Conservation (phyloP, 2,888 invertebrate species). For the Netelia melanura region DNA sequence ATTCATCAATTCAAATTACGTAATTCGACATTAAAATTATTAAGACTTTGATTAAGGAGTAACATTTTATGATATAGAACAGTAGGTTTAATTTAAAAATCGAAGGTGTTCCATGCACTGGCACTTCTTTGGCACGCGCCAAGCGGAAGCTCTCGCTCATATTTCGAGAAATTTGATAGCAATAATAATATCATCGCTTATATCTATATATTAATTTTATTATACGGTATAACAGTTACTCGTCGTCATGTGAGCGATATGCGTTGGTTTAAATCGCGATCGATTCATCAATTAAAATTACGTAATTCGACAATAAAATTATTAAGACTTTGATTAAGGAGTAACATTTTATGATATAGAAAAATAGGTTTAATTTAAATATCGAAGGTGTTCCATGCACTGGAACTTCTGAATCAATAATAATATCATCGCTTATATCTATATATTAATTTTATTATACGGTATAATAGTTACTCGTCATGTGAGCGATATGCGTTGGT, state of each 20-base stretch:
- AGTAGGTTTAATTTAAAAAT: conserved; percentile 11
- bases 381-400: conserved; percentile 45
- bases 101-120: conserved; percentile 42
- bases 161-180: conserved; percentile 74
- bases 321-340: not conserved
- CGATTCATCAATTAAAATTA: too few species aligned
- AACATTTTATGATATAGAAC: conserved; percentile 2
- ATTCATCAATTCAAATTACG: too few species aligned
- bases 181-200: not conserved
- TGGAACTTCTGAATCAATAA: conserved; percentile 69
- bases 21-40: too few species aligned
- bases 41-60: not conserved
- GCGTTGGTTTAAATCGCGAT: too few species aligned
- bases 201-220: conserved; percentile 32
- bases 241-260: conserved; percentile 35
- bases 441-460: conserved; percentile 47
- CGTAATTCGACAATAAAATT: too few species aligned
- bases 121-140: conserved; percentile 70
- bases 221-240: conserved; percentile 67
- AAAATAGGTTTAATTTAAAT: conserved; percentile 18
- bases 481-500: not conserved
- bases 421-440: not conserved
- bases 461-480: conserved; percentile 67
- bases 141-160: conserved; percentile 68
- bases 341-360: not conserved